Evolutionary conservation across 2,113 vertebrate genomes (phyloP), one percentile per base, ranked within the genome.

Genomic region (Galeopterus variegatus): DNA sequence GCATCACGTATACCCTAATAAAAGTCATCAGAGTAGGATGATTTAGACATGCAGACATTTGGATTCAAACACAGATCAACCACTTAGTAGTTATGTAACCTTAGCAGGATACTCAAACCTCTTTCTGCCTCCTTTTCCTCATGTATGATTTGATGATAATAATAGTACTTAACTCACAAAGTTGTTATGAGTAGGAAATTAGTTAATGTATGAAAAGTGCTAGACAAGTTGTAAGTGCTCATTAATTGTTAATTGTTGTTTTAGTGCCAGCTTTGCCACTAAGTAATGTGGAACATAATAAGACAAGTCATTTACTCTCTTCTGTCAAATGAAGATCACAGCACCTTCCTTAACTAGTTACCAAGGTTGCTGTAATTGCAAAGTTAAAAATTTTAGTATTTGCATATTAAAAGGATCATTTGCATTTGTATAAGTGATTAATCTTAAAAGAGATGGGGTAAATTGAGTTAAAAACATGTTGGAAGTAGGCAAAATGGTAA

Each of bases 301-400:
- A 89, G 56, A n/a, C 31, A 77, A 91, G 21, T 83, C 56, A 80
- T 76, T 86, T 92, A 52, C 6, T 73, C 19, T 50, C 14, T 88
- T 81, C 28, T 62, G 17, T 95, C n/a, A 89, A 70, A 64, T 36
- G 65, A 89, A 72, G 54, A 77, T 72, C 77, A 88, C 21, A 90
- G 9, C 6, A 69, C 1, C 33, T 62, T 64, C 26, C 24, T 70
- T 28, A 83, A 79, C 1, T 83, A 67, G 17, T 54, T 94, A 82
- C 10, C 50, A 60, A 77, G 45, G 31, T 86, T 80, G n/a, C 3
- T 54, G 1, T 60, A 90, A 83, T 28, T 45, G 4, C 2, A 77
- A 85, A 94, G 33, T 80, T 50, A 18, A 92, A 92, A 76, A 17
- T 12, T 67, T 73, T 80, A 23, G 10, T 56, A 87, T 90, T 50